Conservation (phyloP, 2,797 vertebrate genomes). For the Podarcis lilfordi region DNA sequence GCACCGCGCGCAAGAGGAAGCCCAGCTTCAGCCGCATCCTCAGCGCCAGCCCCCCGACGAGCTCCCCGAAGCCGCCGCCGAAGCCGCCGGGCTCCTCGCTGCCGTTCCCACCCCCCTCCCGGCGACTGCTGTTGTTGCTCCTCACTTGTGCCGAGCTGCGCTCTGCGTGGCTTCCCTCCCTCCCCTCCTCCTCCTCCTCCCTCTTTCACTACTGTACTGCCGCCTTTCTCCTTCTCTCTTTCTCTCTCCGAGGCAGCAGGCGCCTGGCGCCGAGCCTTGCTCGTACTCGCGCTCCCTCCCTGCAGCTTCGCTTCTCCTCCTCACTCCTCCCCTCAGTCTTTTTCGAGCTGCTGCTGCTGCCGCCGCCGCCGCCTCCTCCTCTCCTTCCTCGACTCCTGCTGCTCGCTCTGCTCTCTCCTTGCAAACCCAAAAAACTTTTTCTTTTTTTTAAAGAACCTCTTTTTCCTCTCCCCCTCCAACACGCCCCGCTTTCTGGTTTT, state of each 20-base stretch:
- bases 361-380: background rate
- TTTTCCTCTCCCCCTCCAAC: too few relatives aligned
- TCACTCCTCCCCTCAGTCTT: background rate
- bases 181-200: background rate
- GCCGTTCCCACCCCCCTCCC: background rate
- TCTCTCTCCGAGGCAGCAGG: background rate
- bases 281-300: background rate
- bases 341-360: background rate
- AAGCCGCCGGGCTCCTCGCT: slow-evolving; percentile 35
- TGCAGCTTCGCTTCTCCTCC: slow-evolving; percentile 18
- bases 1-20: slow-evolving; percentile 87
- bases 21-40: slow-evolving; percentile 93
- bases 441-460: background rate
- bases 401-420: background rate
- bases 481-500: background rate
- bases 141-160: background rate
- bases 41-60: slow-evolving; percentile 46
- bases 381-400: background rate
- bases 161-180: background rate
- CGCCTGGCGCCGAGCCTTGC: slow-evolving; percentile 20
- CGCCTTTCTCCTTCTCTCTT: background rate
- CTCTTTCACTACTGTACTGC: background rate
- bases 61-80: slow-evolving; percentile 15
- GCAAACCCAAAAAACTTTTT: slow-evolving; percentile 5
- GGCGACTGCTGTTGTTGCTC: background rate